These are phyloP conservation scores for Drosophila birchii DNA, from an alignment of 2,888 invertebrate genomes.

Conservation along the genomic window DNA sequence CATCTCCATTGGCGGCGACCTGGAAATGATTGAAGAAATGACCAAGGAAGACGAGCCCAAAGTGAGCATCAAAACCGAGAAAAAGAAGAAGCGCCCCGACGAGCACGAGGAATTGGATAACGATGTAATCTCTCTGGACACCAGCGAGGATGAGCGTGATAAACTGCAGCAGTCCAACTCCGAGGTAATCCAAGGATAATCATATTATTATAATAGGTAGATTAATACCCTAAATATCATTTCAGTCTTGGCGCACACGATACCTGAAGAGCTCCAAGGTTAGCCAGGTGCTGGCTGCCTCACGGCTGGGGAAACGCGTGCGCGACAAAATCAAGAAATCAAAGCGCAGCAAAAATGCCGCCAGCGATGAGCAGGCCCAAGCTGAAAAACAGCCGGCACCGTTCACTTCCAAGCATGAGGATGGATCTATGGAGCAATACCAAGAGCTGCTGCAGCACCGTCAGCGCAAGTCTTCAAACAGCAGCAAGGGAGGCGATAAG, in stretches of 20 bases:
- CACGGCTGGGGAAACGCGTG: constrained; percentile 87
- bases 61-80: constrained; percentile 59
- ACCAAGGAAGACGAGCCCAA: constrained; percentile 63
- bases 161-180: constrained; percentile 56
- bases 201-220: not conserved
- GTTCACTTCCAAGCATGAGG: constrained; percentile 82
- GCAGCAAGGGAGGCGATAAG: constrained; percentile 58
- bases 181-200: constrained; percentile 60
- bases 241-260: constrained; percentile 87
- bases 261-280: constrained; percentile 87
- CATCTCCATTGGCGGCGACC: constrained; percentile 84
- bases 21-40: constrained; percentile 84
- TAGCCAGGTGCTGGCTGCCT: constrained; percentile 86
- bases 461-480: constrained; percentile 69
- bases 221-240: constrained; percentile 3
- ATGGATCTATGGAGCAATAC: constrained; percentile 87
- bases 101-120: constrained; percentile 66
- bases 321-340: constrained; percentile 87
- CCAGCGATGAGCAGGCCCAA: constrained; percentile 47
- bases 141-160: constrained; percentile 80
- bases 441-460: constrained; percentile 84
- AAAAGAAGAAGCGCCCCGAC: constrained; percentile 22
- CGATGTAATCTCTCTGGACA: constrained; percentile 79
- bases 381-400: constrained; percentile 47
- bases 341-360: constrained; percentile 63